Evolutionary conservation across 1,140 invertebrate genomes (phyloP).

Genomic region (Papilio machaon): DNA sequence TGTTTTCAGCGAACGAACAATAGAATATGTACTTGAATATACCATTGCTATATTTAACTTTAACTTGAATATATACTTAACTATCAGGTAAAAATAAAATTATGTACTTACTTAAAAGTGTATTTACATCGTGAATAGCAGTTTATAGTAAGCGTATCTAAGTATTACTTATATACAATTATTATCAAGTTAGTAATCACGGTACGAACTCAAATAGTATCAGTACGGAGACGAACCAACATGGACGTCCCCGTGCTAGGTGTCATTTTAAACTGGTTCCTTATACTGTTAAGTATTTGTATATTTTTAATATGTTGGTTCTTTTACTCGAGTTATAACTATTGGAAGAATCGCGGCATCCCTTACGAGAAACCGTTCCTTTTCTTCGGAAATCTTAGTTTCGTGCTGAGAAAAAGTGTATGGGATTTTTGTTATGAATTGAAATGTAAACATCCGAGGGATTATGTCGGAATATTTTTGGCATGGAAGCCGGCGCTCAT

Average conservation of each 20-base stretch:
- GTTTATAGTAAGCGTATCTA: not conserved
- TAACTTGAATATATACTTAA: not conserved
- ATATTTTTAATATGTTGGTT: conserved; percentile 29
- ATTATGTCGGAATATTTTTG: conserved; percentile 62
- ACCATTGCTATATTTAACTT: not conserved
- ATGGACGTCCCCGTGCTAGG: conserved; percentile 21
- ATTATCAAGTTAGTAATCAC: conserved; percentile 5
- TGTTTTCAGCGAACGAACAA: not conserved
- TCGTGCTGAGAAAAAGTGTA: conserved; percentile 61
- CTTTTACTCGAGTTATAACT: conserved; percentile 46
- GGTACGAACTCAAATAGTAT: not conserved
- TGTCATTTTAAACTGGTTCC: conserved; percentile 6
- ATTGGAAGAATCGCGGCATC: conserved; percentile 59
- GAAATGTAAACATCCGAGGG: conserved; percentile 50
- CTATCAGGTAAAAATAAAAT: not conserved
- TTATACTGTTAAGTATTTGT: conserved; percentile 21
- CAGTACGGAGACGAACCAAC: not conserved
- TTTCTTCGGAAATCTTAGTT: conserved; percentile 57
- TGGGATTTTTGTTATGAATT: conserved; percentile 59
- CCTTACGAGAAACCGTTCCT: conserved; percentile 56
- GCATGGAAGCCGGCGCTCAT: conserved; percentile 58
- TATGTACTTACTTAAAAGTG: not conserved
- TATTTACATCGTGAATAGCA: not conserved
- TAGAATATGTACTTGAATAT: not conserved
- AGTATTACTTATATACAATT: not conserved